Base-by-base conservation (phyloP, 2,113 vertebrate species). In the Myodes glareolus region DNA sequence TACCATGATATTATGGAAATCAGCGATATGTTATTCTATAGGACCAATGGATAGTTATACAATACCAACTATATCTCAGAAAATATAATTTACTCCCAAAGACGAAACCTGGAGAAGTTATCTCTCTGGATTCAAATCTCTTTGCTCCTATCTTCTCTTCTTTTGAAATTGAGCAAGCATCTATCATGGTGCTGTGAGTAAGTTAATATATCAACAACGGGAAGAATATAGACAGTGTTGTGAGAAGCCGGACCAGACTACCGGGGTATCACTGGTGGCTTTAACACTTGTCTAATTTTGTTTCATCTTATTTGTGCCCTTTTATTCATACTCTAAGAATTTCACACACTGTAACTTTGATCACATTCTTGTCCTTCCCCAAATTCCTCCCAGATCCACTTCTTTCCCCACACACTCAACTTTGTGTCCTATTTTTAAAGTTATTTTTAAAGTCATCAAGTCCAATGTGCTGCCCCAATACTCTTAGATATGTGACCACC, bases 201-300 rank as follows among this genome's bases (percentile, higher is more conserved):
- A 39, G 21, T 14, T 63, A 45, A 9, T 0, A 6, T 0, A 4
- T 1, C 39, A 0, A 7, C 12, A 58, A 58, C 1, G 0, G 23
- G 25, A 76, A 52, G 13, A 21, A 78, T 2, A 6, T 3, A 50
- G 16, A 29, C 16, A 23, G 33, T 27, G 13, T 4, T 65, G 4
- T 7, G 42, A 78, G 45, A 65, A 23, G 12, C 31, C 21, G 33
- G 2, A 1, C 13, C 11, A 23, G 16, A 81, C 61, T 25, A 33
- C 8, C 50, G 27, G 45, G 68, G 27, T 31, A n/a, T 52, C 73
- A 5, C 2, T 39, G 36, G 29, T n/a, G 27, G 14, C 47, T 90
- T 67, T 47, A 9, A 33, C 10, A 1, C 23, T 82, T 42, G 39
- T 75, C 29, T 13, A 8, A 29, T 42, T 63, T 42, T 16, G 10